Evolutionary conservation across 2,797 vertebrate genomes (phyloP), one percentile per base, ranked within the genome.

Genomic region (Tenualosa ilisha): DNA sequence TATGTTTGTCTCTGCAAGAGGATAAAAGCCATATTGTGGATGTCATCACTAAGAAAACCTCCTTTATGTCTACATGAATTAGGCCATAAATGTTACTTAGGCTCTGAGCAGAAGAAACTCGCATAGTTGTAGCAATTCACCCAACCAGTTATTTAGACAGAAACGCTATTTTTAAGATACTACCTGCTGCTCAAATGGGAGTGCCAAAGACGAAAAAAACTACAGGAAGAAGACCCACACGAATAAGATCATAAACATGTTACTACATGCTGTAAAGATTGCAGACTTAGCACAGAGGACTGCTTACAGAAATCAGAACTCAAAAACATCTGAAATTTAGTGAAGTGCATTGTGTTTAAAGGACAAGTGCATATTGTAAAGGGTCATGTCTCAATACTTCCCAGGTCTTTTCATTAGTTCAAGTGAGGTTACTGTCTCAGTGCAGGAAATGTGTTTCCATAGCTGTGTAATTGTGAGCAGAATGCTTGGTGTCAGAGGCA

Each of bases 11-110:
- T 92, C 93, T 96, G 93, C 96, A 98, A 97, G 97, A 96, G 97
- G 97, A 98, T 97, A 97, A 96, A 99, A 99, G 97, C 97, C 98
- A 99, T 98, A 98, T 95, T 92, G 89, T 75, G 90, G 96, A 96
- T 91, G 93, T 91, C 90, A 93, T 89, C 87, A 90, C 91, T 91
- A 91, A 94, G 91, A 89, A 93, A 89, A 86, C 90, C 88, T 86
- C 20, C 86, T 72, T 75, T 75, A 6, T 75, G 15, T 37, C 68
- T 24, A 31, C 37, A 37, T 68, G 63, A 68, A 68, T 68, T 68
- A 68, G 63, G 63, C 37, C 26, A 37, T 37, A 75, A 75, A 75
- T 43, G 31, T 75, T 43, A 75, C 20, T 75, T 17, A 15, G 68
- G 13, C 68, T 75, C 68, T 43, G 37, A 20, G 68, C 24, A 51